A percentile compares a stretch with the other conserved stretches of the same genome.
Evolutionary conservation across 2,797 vertebrate genomes (phyloP).

Genomic region (Sardinella longiceps): DNA sequence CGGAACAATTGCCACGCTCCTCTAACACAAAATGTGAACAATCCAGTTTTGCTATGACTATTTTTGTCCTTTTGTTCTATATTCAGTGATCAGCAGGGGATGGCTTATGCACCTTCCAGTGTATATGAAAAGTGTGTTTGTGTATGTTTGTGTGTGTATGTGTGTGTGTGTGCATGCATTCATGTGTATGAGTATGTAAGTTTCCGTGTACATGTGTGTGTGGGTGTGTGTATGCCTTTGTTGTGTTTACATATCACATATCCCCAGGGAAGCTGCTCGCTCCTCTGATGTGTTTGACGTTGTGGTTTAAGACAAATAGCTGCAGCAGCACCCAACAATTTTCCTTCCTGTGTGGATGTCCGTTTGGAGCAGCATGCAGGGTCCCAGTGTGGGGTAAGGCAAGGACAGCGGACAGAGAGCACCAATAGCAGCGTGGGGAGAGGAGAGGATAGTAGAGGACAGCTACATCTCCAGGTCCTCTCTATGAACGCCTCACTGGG

Average conservation of each 20-base stretch:
- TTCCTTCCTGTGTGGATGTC: not conserved
- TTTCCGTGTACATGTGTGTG: not conserved
- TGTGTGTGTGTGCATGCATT: constrained; percentile 26
- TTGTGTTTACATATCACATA: constrained; percentile 21
- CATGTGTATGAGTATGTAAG: not conserved
- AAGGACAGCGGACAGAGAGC: constrained; percentile 57
- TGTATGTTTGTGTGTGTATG: not conserved
- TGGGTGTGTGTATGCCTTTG: constrained; percentile 35
- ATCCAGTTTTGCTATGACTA: not conserved
- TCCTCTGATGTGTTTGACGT: constrained; percentile 30
- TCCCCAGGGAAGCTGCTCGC: constrained; percentile 14
- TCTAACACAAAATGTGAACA: constrained; percentile 6
- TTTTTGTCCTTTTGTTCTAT: constrained; percentile 6
- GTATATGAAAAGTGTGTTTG: constrained; percentile 8
- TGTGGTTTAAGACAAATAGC: constrained; percentile 6
- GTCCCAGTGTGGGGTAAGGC: constrained; percentile 45
- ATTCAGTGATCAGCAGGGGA: not conserved
- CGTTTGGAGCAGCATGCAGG: not conserved
- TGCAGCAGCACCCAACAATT: constrained; percentile 11
- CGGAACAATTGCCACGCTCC: not conserved
- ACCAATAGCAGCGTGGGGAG: constrained; percentile 67
- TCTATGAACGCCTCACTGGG: not conserved
- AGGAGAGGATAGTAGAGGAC: no score
- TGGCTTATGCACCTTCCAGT: not conserved
- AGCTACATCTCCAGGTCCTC: not conserved